Percentiles rank a stretch among this genome's conserved stretches.
phyloP scores from a whole-genome alignment of 2,888 invertebrate genomes.

The Drosophila kokeensis region DNA sequence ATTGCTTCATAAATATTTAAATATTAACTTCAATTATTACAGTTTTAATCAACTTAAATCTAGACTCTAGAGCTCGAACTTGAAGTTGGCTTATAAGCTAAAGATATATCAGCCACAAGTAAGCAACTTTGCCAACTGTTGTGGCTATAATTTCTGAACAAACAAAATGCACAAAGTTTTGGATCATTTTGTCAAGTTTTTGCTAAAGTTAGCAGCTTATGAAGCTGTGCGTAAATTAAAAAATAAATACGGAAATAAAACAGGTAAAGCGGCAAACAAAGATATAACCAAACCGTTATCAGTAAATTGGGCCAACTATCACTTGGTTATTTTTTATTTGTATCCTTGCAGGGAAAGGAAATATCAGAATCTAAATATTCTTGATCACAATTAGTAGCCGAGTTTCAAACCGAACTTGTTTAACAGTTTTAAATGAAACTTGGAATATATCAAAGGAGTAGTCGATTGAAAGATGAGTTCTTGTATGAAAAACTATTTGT shows the following conservation, averaged over 20 bases:
- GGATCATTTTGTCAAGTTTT: slow-evolving; percentile 5
- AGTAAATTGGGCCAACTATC: background rate
- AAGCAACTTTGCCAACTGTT: slow-evolving; percentile 22
- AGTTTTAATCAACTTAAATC: slow-evolving; percentile 6
- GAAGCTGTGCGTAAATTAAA: background rate
- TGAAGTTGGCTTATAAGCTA: slow-evolving; percentile 4
- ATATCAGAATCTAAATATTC: background rate
- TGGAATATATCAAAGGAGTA: background rate
- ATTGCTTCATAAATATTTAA: slow-evolving; percentile 44
- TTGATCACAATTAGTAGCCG: too few relatives aligned
- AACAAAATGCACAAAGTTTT: slow-evolving; percentile 10
- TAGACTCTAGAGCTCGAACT: background rate
- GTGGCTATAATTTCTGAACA: background rate
- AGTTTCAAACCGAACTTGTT: too few relatives aligned
- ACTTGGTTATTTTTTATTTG: background rate
- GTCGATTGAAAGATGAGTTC: background rate
- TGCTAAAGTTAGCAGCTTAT: slow-evolving; percentile 7
- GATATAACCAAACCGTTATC: background rate
- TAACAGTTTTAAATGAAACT: background rate
- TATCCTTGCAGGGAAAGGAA: background rate
- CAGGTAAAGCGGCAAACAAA: background rate
- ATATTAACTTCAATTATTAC: background rate
- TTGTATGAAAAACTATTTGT: background rate
- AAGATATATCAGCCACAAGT: slow-evolving; percentile 6
- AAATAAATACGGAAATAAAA: background rate